Conservation (phyloP, 1,140 invertebrate species). For the Diorhabda sublineata region DNA sequence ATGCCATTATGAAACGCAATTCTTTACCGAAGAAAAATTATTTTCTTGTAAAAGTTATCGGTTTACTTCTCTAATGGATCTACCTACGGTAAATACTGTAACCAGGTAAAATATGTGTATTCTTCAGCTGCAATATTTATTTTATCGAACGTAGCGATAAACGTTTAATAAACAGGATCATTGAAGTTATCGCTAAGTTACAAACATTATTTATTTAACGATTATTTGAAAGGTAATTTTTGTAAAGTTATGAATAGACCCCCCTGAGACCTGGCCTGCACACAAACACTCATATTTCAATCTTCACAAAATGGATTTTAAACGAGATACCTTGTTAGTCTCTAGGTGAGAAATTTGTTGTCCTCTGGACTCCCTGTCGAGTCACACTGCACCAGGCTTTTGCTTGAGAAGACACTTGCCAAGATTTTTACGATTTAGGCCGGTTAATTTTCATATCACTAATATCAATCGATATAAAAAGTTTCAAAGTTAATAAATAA, state of each 20-base stretch:
- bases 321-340: slow-evolving; percentile 42
- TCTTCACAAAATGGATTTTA: slow-evolving; percentile 40
- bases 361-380: slow-evolving; percentile 36
- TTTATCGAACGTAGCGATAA: no score
- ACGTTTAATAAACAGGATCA: no score
- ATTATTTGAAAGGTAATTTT: slow-evolving; percentile 27
- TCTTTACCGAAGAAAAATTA: slow-evolving; percentile 4
- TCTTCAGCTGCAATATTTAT: no score
- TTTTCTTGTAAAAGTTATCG: slow-evolving; percentile 6
- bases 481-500: no score
- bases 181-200: no score
- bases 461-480: no score
- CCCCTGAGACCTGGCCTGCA: slow-evolving; percentile 30
- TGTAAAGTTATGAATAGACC: slow-evolving; percentile 34
- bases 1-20: slow-evolving; percentile 9
- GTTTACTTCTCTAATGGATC: slow-evolving; percentile 1
- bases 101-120: no score
- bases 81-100: no score
- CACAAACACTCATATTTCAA: slow-evolving; percentile 41
- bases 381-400: slow-evolving; percentile 8
- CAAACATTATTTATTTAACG: slow-evolving; percentile 15
- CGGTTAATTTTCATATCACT: no score
- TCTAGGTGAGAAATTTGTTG: slow-evolving; percentile 45
- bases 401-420: no score
- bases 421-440: no score